Base-by-base conservation (phyloP, 2,797 vertebrate genomes). In the Girardinus metallicus region DNA sequence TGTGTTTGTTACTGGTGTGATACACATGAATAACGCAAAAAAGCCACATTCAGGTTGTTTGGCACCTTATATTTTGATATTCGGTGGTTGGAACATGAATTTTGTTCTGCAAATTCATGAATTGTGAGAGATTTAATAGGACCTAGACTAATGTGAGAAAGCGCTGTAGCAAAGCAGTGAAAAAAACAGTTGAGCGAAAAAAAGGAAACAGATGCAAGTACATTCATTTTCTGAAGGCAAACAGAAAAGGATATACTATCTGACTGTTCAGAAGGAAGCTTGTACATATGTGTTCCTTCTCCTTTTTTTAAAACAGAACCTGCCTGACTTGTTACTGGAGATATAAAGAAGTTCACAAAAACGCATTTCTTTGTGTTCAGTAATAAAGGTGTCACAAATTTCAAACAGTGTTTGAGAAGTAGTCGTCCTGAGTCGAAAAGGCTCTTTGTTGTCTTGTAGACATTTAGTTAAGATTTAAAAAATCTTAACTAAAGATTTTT, bases 211-310 rank as follows among this genome's bases (percentile, higher is more conserved):
- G 57, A 76, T 73, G 36, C n/a, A 79, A 60, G 47, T 46, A 49
- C 16, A 70, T 85, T 80, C 8, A 66, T 84, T 80, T 80, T 73
- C 78, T 83, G 76, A 34, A 83, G 55, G 60, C 73, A 81, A 60
- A 80, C 44, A 75, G 64, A 77, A 55, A 46, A 73, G 34, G 49
- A 83, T 73, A 77, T 71, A 41, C 47, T 76, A 76, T 34, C 31
- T 44, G 34, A 62, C 43, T 77, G 77, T 43, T 76, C 64, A 16
- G 76, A 81, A 79, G 44, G 49, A 82, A 81, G 31, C 51, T 82
- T 39, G 80, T 29, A 10, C 21, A 60, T n/a, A 36, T 29, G 36
- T 12, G 55, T 21, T 76, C 9, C 34, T 39, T n/a, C 36, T 64
- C 12, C 36, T 34, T 7, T 41, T 16, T 55, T 41, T 26, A 9